Percentiles rank a stretch among this genome's conserved stretches.
phyloP scores from a whole-genome alignment of 37 sponge, comb jelly and placozoan genomes.

The Petrosia ficiformis region DNA sequence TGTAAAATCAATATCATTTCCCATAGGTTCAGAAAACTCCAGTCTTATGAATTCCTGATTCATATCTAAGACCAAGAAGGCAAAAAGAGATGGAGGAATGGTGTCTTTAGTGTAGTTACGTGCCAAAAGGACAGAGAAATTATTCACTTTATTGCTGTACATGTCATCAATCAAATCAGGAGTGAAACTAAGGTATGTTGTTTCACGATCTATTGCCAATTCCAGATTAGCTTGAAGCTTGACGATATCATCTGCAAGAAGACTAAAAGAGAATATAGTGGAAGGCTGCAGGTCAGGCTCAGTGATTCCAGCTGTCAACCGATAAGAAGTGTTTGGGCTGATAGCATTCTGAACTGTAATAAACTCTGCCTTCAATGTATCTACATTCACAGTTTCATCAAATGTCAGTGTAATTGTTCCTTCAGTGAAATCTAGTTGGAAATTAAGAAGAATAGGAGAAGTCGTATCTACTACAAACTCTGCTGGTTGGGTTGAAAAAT shows the following conservation, averaged over 20 bases:
- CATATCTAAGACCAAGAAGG: slow-evolving; percentile 68
- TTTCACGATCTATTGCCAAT: slow-evolving; percentile 47
- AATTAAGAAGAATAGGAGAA: slow-evolving; percentile 50
- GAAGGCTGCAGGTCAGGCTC: slow-evolving; percentile 12
- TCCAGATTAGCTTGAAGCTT: slow-evolving; percentile 60
- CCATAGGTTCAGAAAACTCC: slow-evolving; percentile 76
- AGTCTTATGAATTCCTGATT: slow-evolving; percentile 57
- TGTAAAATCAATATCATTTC: slow-evolving; percentile 63
- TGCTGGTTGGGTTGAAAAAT: slow-evolving; percentile 3
- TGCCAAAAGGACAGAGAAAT: slow-evolving; percentile 28
- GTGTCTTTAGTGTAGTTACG: slow-evolving; percentile 57
- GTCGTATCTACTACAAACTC: slow-evolving; percentile 61
- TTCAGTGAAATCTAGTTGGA: slow-evolving; percentile 52
- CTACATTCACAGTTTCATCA: slow-evolving; percentile 77
- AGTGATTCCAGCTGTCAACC: slow-evolving; percentile 49
- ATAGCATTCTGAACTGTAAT: slow-evolving; percentile 51
- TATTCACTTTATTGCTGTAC: slow-evolving; percentile 17
- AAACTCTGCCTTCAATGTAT: slow-evolving; percentile 43
- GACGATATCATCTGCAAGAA: slow-evolving; percentile 41
- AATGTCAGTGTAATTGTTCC: slow-evolving; percentile 61
- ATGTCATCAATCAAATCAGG: slow-evolving; percentile 59
- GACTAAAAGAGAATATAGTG: slow-evolving; percentile 31
- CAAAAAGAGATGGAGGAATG: slow-evolving; percentile 41
- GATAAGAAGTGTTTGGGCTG: slow-evolving; percentile 8
- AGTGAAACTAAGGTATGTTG: slow-evolving; percentile 65